phyloP scores from a whole-genome alignment of 2,888 invertebrate species.

The Acrobasis consociella region DNA sequence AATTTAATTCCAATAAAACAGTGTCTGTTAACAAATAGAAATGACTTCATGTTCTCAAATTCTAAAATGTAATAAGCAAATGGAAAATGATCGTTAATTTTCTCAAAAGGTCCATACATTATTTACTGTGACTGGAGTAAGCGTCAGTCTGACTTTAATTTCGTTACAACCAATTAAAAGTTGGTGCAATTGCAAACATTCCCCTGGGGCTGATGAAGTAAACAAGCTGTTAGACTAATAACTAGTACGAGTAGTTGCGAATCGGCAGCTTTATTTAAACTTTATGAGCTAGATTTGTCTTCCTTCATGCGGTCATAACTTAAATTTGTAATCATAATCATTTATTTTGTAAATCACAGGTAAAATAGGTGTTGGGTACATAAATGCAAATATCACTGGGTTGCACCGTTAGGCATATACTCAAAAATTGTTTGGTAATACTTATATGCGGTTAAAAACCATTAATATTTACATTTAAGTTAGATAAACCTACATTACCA shows the following conservation, averaged over 20 bases:
- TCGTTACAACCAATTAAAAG: conserved; percentile 31
- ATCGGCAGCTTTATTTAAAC: background rate
- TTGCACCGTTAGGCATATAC: too few relatives aligned
- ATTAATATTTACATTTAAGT: too few relatives aligned
- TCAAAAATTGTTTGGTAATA: too few relatives aligned
- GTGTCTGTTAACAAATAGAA: background rate
- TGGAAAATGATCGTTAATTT: conserved; percentile 21
- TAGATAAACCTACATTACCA: too few relatives aligned
- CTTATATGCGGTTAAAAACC: too few relatives aligned
- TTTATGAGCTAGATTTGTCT: too few relatives aligned
- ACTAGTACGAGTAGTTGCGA: background rate
- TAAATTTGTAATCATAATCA: too few relatives aligned
- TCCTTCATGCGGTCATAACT: too few relatives aligned
- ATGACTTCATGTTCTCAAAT: background rate
- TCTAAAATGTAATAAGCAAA: conserved; percentile 18
- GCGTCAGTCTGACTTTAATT: conserved; percentile 11
- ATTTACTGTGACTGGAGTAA: background rate
- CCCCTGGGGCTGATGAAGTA: conserved; percentile 4
- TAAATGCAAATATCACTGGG: too few relatives aligned
- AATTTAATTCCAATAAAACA: background rate
- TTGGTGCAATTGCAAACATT: conserved; percentile 25
- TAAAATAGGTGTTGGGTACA: too few relatives aligned
- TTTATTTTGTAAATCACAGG: too few relatives aligned
- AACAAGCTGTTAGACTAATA: conserved; percentile 17
- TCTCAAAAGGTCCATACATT: conserved; percentile 1